phyloP scores from a whole-genome alignment of 1,140 invertebrate species.

The Centruroides sculpturatus region DNA sequence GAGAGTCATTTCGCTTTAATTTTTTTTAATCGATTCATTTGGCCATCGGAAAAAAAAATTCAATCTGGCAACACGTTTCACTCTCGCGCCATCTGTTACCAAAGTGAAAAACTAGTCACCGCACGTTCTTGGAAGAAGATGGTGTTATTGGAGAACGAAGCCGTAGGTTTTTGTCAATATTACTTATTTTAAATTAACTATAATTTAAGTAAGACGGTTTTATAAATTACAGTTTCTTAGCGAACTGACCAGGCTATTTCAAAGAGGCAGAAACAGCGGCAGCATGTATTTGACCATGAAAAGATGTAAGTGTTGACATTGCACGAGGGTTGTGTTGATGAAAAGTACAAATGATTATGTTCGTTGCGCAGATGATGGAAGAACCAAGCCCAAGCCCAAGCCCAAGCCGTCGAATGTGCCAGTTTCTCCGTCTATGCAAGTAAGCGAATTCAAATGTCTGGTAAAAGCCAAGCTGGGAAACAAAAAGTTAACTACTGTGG shows the following conservation, averaged over 20 bases:
- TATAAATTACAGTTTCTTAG: slow-evolving; percentile 30
- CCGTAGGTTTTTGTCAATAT: not conserved
- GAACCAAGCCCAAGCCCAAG: slow-evolving; percentile 49
- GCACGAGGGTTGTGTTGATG: not conserved
- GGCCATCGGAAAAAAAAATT: no score
- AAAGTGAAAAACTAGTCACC: not conserved
- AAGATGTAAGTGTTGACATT: slow-evolving; percentile 27
- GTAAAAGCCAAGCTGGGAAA: slow-evolving; percentile 50
- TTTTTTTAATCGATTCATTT: no score
- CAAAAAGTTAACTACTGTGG: slow-evolving; percentile 62
- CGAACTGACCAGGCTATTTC: slow-evolving; percentile 33
- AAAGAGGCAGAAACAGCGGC: slow-evolving; percentile 29
- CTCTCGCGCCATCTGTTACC: no score
- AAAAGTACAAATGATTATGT: slow-evolving; percentile 19
- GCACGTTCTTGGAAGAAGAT: not conserved
- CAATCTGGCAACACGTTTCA: no score
- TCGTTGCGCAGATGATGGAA: slow-evolving; percentile 47
- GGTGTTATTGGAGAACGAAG: slow-evolving; percentile 5
- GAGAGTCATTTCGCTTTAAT: no score
- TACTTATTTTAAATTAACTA: not conserved
- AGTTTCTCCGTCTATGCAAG: slow-evolving; percentile 38
- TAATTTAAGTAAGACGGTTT: not conserved
- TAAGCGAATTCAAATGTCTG: slow-evolving; percentile 53
- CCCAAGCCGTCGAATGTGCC: slow-evolving; percentile 25
- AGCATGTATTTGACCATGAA: slow-evolving; percentile 33